A percentile compares a stretch with the other conserved stretches of the same genome.
These are phyloP conservation scores for Chloropsis cyanopogon DNA, from an alignment of 2,113 vertebrate species.

Conservation along the genomic window DNA sequence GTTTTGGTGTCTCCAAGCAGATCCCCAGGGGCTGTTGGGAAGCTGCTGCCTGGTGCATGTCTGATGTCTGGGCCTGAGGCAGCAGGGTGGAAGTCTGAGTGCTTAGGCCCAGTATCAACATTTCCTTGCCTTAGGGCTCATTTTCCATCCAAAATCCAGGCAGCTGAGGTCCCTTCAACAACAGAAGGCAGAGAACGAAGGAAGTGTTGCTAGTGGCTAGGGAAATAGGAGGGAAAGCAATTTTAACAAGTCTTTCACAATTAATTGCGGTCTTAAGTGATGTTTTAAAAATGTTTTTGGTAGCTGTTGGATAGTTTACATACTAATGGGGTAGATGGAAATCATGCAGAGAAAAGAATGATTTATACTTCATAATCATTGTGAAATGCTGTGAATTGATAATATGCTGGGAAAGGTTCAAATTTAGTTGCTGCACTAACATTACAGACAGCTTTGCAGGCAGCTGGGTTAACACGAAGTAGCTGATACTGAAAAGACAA, in stretches of 20 bases:
- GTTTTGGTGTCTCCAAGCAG: neutral
- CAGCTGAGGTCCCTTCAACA: neutral
- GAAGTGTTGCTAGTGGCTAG: neutral
- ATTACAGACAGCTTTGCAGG: neutral
- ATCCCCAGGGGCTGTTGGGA: neutral
- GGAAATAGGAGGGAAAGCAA: neutral
- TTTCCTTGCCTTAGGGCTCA: neutral
- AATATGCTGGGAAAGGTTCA: neutral
- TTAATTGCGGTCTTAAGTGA: neutral
- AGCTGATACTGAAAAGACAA: neutral
- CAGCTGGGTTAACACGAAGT: neutral
- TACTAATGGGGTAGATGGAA: neutral
- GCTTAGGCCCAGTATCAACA: neutral
- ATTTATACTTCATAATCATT: slow-evolving; percentile 2
- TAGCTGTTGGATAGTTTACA: neutral
- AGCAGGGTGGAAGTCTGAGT: neutral
- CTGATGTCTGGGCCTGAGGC: neutral
- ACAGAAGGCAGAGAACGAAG: neutral
- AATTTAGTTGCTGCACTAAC: neutral
- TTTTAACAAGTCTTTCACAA: neutral
- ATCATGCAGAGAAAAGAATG: neutral
- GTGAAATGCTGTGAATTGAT: slow-evolving; percentile 5
- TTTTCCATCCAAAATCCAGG: neutral
- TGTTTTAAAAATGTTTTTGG: slow-evolving; percentile 21
- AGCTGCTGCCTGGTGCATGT: neutral